These are phyloP conservation scores for Thamnophis sirtalis DNA, from an alignment of 2,113 vertebrate genomes.

Conservation along the genomic window DNA sequence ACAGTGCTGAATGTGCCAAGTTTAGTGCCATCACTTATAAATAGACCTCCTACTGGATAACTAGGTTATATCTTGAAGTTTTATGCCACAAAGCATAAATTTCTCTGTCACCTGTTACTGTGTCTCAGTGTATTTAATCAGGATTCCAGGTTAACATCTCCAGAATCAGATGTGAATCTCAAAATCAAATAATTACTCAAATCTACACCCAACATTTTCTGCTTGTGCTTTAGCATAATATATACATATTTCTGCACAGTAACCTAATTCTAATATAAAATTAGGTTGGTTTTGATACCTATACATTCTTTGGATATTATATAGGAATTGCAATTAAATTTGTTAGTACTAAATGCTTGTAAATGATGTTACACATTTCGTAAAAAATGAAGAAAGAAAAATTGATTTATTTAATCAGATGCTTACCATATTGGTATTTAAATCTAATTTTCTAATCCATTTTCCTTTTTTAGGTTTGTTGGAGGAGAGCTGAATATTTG, in stretches of 20 bases:
- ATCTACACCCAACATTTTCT: neutral
- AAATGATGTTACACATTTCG: neutral
- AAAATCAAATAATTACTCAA: neutral
- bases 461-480: conserved; percentile 80
- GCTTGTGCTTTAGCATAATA: neutral
- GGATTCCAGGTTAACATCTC: neutral
- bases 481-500: conserved; percentile 92
- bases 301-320: neutral
- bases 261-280: neutral
- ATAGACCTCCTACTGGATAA: neutral
- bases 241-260: neutral
- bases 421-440: neutral
- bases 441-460: neutral
- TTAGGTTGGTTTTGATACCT: neutral
- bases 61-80: neutral
- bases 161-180: neutral
- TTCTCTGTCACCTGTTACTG: neutral
- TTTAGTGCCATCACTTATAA: neutral
- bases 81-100: neutral
- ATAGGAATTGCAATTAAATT: neutral
- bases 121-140: neutral
- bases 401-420: neutral
- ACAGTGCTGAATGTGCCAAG: neutral
- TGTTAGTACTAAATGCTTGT: neutral
- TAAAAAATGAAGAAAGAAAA: neutral